These are phyloP conservation scores for Lepus timidus DNA, from an alignment of 2,113 vertebrate genomes.

Conservation along the genomic window DNA sequence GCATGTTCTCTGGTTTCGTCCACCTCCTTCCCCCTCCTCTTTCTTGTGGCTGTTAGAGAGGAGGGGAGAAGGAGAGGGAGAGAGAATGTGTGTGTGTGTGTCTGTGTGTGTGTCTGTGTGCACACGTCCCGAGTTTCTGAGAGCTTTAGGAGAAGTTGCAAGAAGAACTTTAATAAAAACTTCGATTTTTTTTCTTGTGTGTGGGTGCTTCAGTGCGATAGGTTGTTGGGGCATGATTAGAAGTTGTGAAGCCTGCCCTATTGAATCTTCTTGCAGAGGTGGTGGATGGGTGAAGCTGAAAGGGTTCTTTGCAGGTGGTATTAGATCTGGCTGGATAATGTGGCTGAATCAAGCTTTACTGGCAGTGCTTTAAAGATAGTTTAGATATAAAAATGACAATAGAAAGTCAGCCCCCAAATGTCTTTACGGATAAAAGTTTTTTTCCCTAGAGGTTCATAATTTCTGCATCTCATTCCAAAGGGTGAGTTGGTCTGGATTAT, in stretches of 20 bases:
- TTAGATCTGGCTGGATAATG: slow-evolving; percentile 30
- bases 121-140: neutral
- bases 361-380: slow-evolving; percentile 54
- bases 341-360: slow-evolving; percentile 71
- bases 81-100: neutral
- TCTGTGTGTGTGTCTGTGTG: neutral
- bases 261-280: neutral
- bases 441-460: neutral
- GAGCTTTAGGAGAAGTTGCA: neutral
- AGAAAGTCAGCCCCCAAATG: neutral
- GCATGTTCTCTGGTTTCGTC: slow-evolving; percentile 44
- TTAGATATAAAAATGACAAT: slow-evolving; percentile 45
- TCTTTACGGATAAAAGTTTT: neutral
- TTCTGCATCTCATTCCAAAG: neutral
- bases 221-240: neutral
- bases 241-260: neutral
- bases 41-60: neutral
- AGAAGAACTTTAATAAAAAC: neutral
- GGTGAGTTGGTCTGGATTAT: neutral
- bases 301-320: neutral
- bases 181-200: neutral
- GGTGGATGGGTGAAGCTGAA: neutral
- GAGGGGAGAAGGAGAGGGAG: neutral
- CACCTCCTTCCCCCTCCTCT: neutral
- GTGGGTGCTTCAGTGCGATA: neutral